Evolutionary conservation across 1,140 invertebrate genomes (phyloP).

Genomic region (Danaus plexippus): DNA sequence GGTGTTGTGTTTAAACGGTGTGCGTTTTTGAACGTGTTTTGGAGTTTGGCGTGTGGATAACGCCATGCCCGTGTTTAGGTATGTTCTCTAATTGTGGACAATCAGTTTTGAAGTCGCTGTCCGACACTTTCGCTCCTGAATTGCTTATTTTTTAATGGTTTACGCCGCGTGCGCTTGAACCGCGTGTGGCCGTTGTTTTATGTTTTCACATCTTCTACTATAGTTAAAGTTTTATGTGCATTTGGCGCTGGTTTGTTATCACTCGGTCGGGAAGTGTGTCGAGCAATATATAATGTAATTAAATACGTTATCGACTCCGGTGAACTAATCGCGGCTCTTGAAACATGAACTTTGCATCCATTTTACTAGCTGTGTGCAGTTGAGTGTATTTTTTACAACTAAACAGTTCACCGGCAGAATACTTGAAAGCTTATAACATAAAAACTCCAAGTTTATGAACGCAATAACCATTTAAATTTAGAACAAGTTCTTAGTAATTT

Average conservation of each 20-base stretch:
- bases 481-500: too few species aligned
- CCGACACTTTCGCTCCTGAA: constrained; percentile 26
- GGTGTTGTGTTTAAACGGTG: constrained; percentile 56
- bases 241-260: constrained; percentile 55
- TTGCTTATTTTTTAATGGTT: constrained; percentile 9
- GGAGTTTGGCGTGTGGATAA: constrained; percentile 48
- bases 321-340: constrained; percentile 34
- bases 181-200: constrained; percentile 6
- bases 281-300: constrained; percentile 66
- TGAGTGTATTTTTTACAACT: too few species aligned
- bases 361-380: constrained; percentile 12
- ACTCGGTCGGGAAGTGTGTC: constrained; percentile 52
- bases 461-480: too few species aligned
- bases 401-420: too few species aligned
- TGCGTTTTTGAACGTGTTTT: constrained; percentile 57
- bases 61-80: constrained; percentile 66
- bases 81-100: constrained; percentile 63
- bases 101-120: constrained; percentile 54
- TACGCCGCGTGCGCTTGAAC: constrained; percentile 1
- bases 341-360: constrained; percentile 51
- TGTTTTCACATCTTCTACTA: constrained; percentile 11
- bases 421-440: too few species aligned
- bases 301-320: constrained; percentile 56
- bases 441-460: too few species aligned
- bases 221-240: constrained; percentile 37